Evolutionary conservation across 2,113 vertebrate genomes (phyloP).

Genomic region (Mystacornis crossleyi): DNA sequence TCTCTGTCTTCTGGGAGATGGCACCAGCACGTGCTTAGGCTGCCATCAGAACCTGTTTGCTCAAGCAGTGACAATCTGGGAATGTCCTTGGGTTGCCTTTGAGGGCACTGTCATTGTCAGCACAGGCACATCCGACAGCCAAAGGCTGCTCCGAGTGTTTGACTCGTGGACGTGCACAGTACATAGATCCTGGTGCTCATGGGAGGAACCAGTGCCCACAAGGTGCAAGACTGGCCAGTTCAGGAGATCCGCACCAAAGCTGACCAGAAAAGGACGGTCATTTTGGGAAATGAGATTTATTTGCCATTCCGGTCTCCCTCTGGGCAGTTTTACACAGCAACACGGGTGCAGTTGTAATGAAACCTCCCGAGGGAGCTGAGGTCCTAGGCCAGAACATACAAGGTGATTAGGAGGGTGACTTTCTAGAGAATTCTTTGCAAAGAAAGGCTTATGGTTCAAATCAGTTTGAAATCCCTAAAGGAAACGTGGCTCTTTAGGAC

Average conservation of each 20-base stretch:
- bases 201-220: background rate
- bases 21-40: background rate
- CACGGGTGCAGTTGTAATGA: background rate
- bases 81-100: background rate
- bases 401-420: background rate
- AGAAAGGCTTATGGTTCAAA: background rate
- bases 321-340: background rate
- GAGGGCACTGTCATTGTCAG: background rate
- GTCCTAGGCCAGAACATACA: background rate
- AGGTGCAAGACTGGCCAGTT: background rate
- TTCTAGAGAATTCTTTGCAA: background rate
- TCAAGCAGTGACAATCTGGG: background rate
- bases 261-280: background rate
- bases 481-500: background rate
- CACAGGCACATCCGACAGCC: background rate
- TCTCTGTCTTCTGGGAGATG: background rate
- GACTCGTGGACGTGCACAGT: background rate
- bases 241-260: background rate
- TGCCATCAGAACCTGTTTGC: background rate
- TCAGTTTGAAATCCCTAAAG: conserved; percentile 15
- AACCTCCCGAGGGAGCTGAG: background rate
- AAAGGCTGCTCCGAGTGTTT: background rate
- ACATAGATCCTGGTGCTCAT: background rate
- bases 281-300: background rate
- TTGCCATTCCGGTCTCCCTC: background rate